A percentile compares a stretch with the other conserved stretches of the same genome.
These are phyloP conservation scores for Enteromius paludinosus DNA, from an alignment of 2,797 vertebrate species.

Conservation along the genomic window DNA sequence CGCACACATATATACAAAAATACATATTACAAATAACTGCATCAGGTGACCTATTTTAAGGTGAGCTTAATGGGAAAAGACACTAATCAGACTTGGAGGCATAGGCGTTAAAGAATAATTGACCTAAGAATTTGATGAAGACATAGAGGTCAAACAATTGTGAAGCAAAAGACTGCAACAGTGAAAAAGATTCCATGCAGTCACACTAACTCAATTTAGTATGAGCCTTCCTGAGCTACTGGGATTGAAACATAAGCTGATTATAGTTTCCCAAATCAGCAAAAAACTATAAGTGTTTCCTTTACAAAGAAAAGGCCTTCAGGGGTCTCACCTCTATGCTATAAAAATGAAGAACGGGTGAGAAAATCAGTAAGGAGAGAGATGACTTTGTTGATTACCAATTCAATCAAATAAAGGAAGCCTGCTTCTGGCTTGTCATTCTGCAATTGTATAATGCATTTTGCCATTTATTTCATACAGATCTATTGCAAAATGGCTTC, in stretches of 20 bases:
- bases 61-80: constrained; percentile 9
- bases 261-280: constrained; percentile 47
- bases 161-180: neutral
- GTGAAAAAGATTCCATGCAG: neutral
- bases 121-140: constrained; percentile 9
- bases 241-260: constrained; percentile 41
- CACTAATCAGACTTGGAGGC: neutral
- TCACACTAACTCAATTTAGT: constrained; percentile 10
- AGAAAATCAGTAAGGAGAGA: neutral
- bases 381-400: neutral
- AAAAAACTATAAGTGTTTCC: constrained; percentile 7
- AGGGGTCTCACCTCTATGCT: neutral
- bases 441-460: constrained; percentile 1
- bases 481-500: constrained; percentile 64
- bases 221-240: constrained; percentile 21
- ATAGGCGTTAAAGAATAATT: constrained; percentile 29
- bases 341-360: neutral
- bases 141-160: neutral
- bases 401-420: constrained; percentile 2
- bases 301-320: neutral
- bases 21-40: neutral
- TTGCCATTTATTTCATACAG: constrained; percentile 56
- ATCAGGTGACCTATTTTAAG: constrained; percentile 1
- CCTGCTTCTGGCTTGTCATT: neutral
- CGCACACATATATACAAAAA: neutral